Base-by-base conservation (phyloP, 1,140 invertebrate species). In the Onthophagus taurus region DNA sequence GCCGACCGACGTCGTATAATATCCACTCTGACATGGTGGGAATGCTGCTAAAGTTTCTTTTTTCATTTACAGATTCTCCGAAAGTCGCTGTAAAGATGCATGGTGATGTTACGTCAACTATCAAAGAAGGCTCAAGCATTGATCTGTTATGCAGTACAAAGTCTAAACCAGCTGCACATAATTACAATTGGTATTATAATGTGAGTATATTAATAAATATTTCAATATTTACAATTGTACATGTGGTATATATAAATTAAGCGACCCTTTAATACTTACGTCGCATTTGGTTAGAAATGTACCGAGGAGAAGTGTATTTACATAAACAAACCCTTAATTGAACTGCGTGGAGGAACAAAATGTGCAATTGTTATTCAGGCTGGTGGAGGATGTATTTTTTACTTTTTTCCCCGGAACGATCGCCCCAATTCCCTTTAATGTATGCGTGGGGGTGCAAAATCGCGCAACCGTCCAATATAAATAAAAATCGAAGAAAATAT, bases 91-190 rank as follows among this genome's bases (percentile, higher is more conserved):
- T 63, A 33, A 48, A 50, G 21, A 19, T 55, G 42, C 38, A 68
- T 56, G n/a, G 52, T 65, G 42, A 61, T 66, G 39, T 43, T 30
- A 49, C 47, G 20, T 51, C 52, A 12, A 53, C 57, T 18, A 50
- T 56, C 13, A 55, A 53, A 34, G 76, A 79, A 53, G 75, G 74
- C n/a, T 68, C 74, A 36, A 71, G 75, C 53, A 63, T 78, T 26
- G 72, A 68, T 52, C 61, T 78, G 31, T 54, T 66, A 30, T 79
- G 76, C 53, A 64, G 74, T 44, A 67, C 71, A 38, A 60, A 64
- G 24, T 73, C 75, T 44, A 72, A 74, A 48, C 76, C 76, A 2
- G 59, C 58, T 41, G 67, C 73, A 17, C 65, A 65, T 23, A 66
- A 52, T 42, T 69, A 75, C 49, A 60, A 64, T 33, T 77, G 75